A percentile compares a stretch with the other conserved stretches of the same genome.
Evolutionary conservation across 2,888 invertebrate species (phyloP).

Genomic region (Nephrotoma appendiculata): DNA sequence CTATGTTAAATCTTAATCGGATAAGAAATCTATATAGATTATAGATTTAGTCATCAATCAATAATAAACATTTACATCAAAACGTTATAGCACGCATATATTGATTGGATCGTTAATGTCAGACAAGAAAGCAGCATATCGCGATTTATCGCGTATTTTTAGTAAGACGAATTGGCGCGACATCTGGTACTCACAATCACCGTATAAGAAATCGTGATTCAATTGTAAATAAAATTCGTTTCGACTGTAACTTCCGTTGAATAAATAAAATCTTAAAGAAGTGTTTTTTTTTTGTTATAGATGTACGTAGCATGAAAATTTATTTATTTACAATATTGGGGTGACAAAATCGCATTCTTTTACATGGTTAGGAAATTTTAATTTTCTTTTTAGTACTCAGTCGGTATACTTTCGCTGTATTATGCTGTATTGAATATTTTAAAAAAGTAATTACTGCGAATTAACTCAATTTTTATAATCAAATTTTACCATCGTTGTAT

Average conservation of each 20-base stretch:
- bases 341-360: not conserved
- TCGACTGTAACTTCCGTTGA: not conserved
- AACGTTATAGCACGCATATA: not conserved
- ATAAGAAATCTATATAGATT: too few relatives aligned
- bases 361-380: not conserved
- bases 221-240: not conserved
- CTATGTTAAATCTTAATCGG: too few relatives aligned
- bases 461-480: not conserved
- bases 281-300: not conserved
- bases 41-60: not conserved
- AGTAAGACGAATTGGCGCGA: not conserved
- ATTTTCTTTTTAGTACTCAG: not conserved
- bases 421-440: not conserved
- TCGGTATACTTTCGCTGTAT: not conserved
- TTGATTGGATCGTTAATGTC: not conserved
- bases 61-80: not conserved
- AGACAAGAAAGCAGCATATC: not conserved
- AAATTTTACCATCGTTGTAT: not conserved
- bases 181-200: not conserved
- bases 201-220: not conserved
- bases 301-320: not conserved
- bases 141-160: not conserved
- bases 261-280: not conserved
- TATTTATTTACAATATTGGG: not conserved
- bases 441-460: not conserved